Evolutionary conservation across 2,113 vertebrate species (phyloP).

Genomic region (Hippocampus guttulatus): DNA sequence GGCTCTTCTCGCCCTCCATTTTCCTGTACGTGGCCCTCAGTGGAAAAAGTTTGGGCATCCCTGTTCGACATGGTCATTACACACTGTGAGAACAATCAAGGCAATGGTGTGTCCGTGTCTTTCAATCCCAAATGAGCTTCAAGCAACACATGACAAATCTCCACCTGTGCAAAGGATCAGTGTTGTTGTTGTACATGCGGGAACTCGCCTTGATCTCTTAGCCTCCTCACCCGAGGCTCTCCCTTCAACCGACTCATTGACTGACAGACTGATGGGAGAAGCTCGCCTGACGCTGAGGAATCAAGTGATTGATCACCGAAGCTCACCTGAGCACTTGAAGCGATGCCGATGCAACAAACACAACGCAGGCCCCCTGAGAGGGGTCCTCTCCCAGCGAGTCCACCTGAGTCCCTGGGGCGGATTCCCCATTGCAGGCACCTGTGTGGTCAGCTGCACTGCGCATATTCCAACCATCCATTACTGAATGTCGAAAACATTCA

Average conservation of each 20-base stretch:
- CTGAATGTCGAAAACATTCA: neutral
- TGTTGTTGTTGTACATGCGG: constrained; percentile 1
- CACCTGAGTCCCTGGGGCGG: constrained; percentile 8
- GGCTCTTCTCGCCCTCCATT: neutral
- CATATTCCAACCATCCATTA: neutral
- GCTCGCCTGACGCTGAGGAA: constrained; percentile 4
- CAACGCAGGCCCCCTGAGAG: neutral
- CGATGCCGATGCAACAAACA: neutral
- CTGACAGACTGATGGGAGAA: constrained; percentile 8
- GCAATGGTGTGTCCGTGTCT: neutral
- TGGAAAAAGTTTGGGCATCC: neutral
- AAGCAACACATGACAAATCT: constrained; percentile 4
- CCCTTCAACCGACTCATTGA: neutral
- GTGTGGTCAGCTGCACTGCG: constrained; percentile 1
- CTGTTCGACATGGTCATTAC: neutral
- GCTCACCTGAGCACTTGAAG: constrained; percentile 7
- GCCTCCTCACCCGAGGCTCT: constrained; percentile 9
- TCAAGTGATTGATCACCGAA: constrained; percentile 2
- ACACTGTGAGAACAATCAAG: neutral
- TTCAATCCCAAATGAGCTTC: neutral
- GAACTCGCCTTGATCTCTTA: constrained; percentile 7
- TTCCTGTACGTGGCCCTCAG: neutral
- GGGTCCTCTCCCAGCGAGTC: neutral
- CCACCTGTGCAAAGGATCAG: constrained; percentile 2
- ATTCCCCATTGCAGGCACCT: neutral